These are phyloP conservation scores for Drosophila triauraria DNA, from an alignment of 1,140 invertebrate genomes.

Conservation along the genomic window DNA sequence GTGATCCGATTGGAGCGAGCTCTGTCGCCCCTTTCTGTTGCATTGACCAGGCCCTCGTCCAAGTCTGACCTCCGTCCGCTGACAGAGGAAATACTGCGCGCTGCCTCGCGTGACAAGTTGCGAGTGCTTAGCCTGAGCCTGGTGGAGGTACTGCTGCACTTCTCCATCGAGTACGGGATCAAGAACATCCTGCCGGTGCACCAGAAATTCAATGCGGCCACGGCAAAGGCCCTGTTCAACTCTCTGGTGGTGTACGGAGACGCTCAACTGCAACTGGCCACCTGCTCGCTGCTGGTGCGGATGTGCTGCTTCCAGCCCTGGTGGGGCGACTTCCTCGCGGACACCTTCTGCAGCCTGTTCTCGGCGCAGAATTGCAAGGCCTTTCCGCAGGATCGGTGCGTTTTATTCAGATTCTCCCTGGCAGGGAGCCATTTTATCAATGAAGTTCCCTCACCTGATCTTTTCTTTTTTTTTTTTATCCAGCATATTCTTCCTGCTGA, in stretches of 20 bases:
- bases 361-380: slow-evolving; percentile 91
- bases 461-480: slow-evolving; percentile 62
- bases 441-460: neutral
- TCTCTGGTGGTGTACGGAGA: slow-evolving; percentile 82
- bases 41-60: neutral
- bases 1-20: slow-evolving; percentile 89
- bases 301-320: slow-evolving; percentile 91
- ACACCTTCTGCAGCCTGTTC: slow-evolving; percentile 92
- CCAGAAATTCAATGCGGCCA: slow-evolving; percentile 87
- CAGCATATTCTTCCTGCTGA: slow-evolving; percentile 94
- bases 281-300: slow-evolving; percentile 89
- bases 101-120: slow-evolving; percentile 91
- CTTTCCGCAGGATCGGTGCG: slow-evolving; percentile 94
- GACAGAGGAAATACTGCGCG: slow-evolving; percentile 85
- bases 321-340: slow-evolving; percentile 95
- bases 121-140: slow-evolving; percentile 92
- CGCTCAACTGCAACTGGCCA: slow-evolving; percentile 86
- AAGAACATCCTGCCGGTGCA: slow-evolving; percentile 86
- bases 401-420: neutral
- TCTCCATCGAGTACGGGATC: slow-evolving; percentile 88
- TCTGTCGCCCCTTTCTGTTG: slow-evolving; percentile 35
- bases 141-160: slow-evolving; percentile 91
- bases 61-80: neutral
- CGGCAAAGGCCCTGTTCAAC: slow-evolving; percentile 90
- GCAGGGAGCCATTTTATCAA: neutral